These are phyloP conservation scores for Drosophila lowei DNA, from an alignment of 1,140 invertebrate species.

Conservation along the genomic window DNA sequence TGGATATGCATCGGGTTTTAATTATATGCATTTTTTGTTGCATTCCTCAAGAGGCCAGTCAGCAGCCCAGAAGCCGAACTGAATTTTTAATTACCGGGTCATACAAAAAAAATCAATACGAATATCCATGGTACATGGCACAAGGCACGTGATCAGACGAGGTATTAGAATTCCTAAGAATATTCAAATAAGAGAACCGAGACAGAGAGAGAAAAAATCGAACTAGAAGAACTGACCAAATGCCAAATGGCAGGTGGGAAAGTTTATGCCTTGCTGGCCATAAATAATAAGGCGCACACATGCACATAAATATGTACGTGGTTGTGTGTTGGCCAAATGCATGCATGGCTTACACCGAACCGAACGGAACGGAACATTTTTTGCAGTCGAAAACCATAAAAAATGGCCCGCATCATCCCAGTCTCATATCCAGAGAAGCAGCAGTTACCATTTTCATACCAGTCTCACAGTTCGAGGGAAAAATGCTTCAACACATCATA, in stretches of 20 bases:
- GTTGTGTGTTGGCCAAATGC: conserved; percentile 18
- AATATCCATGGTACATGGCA: not conserved
- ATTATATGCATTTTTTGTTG: conserved; percentile 77
- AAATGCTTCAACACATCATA: conserved; percentile 20
- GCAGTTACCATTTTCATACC: conserved; percentile 2
- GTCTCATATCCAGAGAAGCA: conserved; percentile 1
- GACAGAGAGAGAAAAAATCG: not conserved
- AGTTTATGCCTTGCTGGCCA: conserved; percentile 47
- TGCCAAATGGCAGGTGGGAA: conserved; percentile 14
- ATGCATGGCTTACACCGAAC: conserved; percentile 25
- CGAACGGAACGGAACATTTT: not conserved
- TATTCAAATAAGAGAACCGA: conserved; percentile 10
- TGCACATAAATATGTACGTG: conserved; percentile 1
- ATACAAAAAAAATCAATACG: conserved; percentile 69
- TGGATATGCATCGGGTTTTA: conserved; percentile 54
- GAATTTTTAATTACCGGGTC: conserved; percentile 77
- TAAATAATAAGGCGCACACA: conserved; percentile 48
- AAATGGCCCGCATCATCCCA: conserved; percentile 17
- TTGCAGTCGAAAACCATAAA: conserved; percentile 36
- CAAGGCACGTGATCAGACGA: conserved; percentile 12
- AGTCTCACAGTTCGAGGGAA: not conserved
- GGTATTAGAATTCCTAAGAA: conserved; percentile 47
- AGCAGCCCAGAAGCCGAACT: conserved; percentile 46
- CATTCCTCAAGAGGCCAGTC: conserved; percentile 56
- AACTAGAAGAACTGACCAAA: conserved; percentile 15